Percentiles rank a stretch among this genome's conserved stretches.
Evolutionary conservation across 2,113 vertebrate genomes (phyloP).

Genomic region (Sylvietta virens): DNA sequence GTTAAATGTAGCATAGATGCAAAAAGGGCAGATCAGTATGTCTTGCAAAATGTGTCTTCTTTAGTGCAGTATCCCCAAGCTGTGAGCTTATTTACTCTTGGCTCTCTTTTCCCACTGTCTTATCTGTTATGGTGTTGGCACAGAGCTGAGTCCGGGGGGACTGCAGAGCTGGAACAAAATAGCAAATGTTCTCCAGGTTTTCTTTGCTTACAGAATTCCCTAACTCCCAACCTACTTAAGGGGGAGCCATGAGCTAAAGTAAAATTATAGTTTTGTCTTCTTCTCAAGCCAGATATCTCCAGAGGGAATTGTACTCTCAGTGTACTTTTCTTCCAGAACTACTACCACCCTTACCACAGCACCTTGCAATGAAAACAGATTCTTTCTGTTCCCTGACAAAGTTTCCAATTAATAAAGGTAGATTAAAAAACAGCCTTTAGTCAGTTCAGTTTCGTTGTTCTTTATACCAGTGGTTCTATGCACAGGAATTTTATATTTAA

Average conservation of each 20-base stretch:
- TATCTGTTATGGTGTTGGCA: slow-evolving; percentile 69
- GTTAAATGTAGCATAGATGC: slow-evolving; percentile 25
- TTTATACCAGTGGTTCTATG: not conserved
- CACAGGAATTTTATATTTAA: slow-evolving; percentile 47
- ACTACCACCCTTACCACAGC: slow-evolving; percentile 27
- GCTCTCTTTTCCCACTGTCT: slow-evolving; percentile 40
- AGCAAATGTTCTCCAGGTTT: slow-evolving; percentile 67
- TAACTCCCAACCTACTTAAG: slow-evolving; percentile 66
- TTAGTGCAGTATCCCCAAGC: not conserved
- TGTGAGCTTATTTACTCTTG: slow-evolving; percentile 58
- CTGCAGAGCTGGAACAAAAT: slow-evolving; percentile 45
- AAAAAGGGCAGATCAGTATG: not conserved
- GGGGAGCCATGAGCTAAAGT: slow-evolving; percentile 64
- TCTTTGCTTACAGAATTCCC: slow-evolving; percentile 65
- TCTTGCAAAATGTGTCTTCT: slow-evolving; percentile 42
- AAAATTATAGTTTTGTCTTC: slow-evolving; percentile 70
- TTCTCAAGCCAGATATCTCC: slow-evolving; percentile 59
- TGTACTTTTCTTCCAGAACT: slow-evolving; percentile 14
- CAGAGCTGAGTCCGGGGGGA: slow-evolving; percentile 19
- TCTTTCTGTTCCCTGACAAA: not conserved
- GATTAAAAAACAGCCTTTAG: not conserved
- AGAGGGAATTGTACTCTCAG: slow-evolving; percentile 9
- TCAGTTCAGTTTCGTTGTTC: not conserved
- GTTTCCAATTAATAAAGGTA: not conserved
- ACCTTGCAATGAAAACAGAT: slow-evolving; percentile 43